Evolutionary conservation across 2,113 vertebrate genomes (phyloP).

Genomic region (cattle (Bos taurus)): ARS-UCD2.0 NC_037340.1:4836501-4837000

Average conservation of each 20-base stretch:
- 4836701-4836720: slow-evolving; percentile 36
- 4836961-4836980: neutral
- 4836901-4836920: neutral
- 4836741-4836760: slow-evolving; percentile 52
- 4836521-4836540: neutral
- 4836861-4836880: neutral
- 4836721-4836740: slow-evolving; percentile 36
- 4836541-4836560: neutral
- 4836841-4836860: slow-evolving; percentile 53
- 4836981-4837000: neutral
- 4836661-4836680: neutral
- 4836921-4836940: slow-evolving; percentile 14
- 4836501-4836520: neutral
- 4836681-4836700: neutral
- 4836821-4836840: slow-evolving; percentile 60
- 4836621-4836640: neutral
- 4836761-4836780: slow-evolving; percentile 64
- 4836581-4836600: neutral
- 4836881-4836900: neutral
- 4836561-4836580: neutral
- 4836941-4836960: neutral
- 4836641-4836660: neutral
- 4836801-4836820: slow-evolving; percentile 25
- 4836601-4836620: neutral
- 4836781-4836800: slow-evolving; percentile 46